Base-by-base conservation (phyloP, 2,797 vertebrate genomes). In the Arnoldichthys spilopterus region DNA sequence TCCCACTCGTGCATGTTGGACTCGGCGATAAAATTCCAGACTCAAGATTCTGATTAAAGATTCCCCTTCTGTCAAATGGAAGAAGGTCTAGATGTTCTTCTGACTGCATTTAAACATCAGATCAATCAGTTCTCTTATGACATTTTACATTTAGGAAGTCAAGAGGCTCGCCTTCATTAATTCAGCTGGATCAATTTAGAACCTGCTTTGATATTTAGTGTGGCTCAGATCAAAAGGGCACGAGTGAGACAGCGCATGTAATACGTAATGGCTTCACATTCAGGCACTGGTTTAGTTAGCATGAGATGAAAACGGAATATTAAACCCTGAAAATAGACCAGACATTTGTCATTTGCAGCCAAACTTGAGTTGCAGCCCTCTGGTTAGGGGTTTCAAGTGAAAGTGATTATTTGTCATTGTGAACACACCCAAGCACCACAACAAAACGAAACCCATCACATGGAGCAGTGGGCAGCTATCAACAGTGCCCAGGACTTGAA, bases 121-220 rank as follows among this genome's bases (percentile, higher is more conserved):
- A 79, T 74, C 77, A 74, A 74, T 80, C 78, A 74, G 22, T 61
- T 59, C 45, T 28, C 64, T 62, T 69, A 74, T 80, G 78, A 80
- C 78, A 74, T 74, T 69, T 80, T 80, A 61, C 30, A 69, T 79
- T 79, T 74, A 80, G 28, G 30, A 69, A 20, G 54, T 62, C 54
- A 40, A 53, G 66, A 74, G 32, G 64, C 72, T 69, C 78, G 74
- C 78, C 78, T 74, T 80, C 78, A 80, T 80, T 80, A 80, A 80
- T 80, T 80, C 78, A 74, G 71, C 28, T 26, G 4, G 72, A 80
- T 80, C 72, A 74, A 80, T 80, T 80, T 80, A 61, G 71, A 80
- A 51, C 72, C 78, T 74, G 78, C 78, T 68, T 74, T 80, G 78
- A 80, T 80, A 80, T 80, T 80, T 80, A 68, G 78, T 69, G 26